phyloP scores from a whole-genome alignment of 1,140 invertebrate species.

The Ceratosolen fusciceps region DNA sequence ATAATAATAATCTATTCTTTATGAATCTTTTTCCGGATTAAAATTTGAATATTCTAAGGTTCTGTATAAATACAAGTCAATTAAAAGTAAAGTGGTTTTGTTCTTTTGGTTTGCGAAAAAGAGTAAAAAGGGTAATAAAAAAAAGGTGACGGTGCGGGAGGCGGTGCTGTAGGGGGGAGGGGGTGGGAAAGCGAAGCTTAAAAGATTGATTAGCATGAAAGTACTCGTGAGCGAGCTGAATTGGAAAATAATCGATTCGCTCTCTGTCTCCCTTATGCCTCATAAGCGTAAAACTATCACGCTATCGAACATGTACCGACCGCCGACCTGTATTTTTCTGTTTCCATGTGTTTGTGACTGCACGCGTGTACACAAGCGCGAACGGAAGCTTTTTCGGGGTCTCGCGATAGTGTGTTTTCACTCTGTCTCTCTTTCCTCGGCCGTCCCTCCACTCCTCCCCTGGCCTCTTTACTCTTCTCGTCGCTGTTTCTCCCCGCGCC shows the following conservation, averaged over 20 bases:
- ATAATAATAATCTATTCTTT: not conserved
- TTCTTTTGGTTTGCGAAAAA: not conserved
- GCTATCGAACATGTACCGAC: not conserved
- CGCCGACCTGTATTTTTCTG: too few species aligned
- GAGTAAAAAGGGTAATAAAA: not conserved
- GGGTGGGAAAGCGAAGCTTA: not conserved
- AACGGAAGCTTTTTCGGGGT: not conserved
- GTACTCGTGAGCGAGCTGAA: constrained; percentile 20
- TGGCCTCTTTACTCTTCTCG: not conserved
- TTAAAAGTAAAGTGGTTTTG: not conserved
- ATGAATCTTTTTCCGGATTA: not conserved
- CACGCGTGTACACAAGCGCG: not conserved
- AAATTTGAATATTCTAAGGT: not conserved
- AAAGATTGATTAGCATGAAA: constrained; percentile 42
- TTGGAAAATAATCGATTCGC: constrained; percentile 47
- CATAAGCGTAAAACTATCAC: constrained; percentile 32
- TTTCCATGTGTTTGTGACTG: too few species aligned
- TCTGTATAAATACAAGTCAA: not conserved
- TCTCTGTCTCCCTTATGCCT: not conserved
- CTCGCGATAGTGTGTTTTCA: not conserved
- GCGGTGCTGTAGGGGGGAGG: not conserved
- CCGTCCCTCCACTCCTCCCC: too few species aligned
- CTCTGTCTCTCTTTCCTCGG: not conserved
- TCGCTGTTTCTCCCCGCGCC: not conserved
- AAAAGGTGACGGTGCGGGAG: too few species aligned